Conservation (phyloP, 2,797 vertebrate species). For the Lateolabrax maculatus region DNA sequence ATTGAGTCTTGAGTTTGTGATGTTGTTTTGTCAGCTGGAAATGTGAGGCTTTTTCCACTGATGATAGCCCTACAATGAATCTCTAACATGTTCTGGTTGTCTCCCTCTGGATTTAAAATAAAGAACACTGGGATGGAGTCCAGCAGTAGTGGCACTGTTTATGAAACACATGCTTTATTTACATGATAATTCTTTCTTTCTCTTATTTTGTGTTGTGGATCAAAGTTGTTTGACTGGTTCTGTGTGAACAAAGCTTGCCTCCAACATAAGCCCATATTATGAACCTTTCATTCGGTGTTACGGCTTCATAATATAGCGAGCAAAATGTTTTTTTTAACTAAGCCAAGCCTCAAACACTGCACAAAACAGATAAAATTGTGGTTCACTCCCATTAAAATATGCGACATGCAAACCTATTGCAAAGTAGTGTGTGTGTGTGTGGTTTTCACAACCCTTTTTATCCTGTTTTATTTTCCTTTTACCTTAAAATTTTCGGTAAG, state of each 20-base stretch:
- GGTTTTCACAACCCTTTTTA: constrained; percentile 10
- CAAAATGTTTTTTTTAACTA: constrained; percentile 3
- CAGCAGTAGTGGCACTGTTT: background rate
- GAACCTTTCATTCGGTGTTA: background rate
- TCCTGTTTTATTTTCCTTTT: constrained; percentile 21
- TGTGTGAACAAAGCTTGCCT: background rate
- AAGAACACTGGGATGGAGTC: background rate
- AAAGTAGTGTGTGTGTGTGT: constrained; percentile 10
- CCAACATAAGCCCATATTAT: background rate
- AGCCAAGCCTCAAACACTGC: background rate
- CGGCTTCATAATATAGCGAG: background rate
- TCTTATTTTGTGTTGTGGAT: background rate
- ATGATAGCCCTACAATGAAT: constrained; percentile 5
- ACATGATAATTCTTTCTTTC: background rate
- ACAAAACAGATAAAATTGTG: constrained; percentile 12
- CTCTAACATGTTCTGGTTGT: constrained; percentile 10
- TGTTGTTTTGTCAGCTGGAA: constrained; percentile 28
- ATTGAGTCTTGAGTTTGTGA: background rate
- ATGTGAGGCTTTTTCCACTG: constrained; percentile 19
- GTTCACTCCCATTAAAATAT: constrained; percentile 41
- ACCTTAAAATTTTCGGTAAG: background rate
- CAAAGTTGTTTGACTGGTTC: background rate
- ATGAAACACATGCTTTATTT: constrained; percentile 4
- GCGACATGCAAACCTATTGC: constrained; percentile 24
- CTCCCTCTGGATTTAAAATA: background rate